phyloP scores from a whole-genome alignment of 1,140 invertebrate species.

The Octopus sinensis region DNA sequence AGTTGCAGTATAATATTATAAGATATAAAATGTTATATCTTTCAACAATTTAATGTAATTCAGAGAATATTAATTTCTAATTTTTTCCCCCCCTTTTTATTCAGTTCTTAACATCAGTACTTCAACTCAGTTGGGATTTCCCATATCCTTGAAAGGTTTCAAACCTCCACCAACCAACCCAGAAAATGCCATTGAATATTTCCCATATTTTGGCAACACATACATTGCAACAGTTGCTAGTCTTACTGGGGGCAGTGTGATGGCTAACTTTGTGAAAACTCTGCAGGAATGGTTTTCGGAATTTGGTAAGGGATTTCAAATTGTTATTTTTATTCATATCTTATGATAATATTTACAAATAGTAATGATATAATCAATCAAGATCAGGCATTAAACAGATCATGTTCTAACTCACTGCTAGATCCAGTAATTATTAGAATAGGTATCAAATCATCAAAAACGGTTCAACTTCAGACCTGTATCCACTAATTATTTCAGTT shows the following conservation, averaged over 20 bases:
- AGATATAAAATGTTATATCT: not conserved
- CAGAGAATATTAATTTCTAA: not conserved
- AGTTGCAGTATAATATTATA: not conserved
- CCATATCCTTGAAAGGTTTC: slow-evolving; percentile 54
- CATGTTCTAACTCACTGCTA: too few relatives aligned
- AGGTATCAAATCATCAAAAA: too few relatives aligned
- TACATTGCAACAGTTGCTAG: slow-evolving; percentile 81
- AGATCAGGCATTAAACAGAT: too few relatives aligned
- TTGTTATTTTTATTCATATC: too few relatives aligned
- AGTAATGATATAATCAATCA: too few relatives aligned
- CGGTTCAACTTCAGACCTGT: too few relatives aligned
- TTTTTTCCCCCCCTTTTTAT: slow-evolving; percentile 18
- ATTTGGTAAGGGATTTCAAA: slow-evolving; percentile 61
- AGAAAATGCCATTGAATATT: slow-evolving; percentile 65
- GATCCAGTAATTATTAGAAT: too few relatives aligned
- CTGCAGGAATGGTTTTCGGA: slow-evolving; percentile 78
- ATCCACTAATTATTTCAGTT: too few relatives aligned
- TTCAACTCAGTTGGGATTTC: slow-evolving; percentile 78
- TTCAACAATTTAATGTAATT: slow-evolving; percentile 4
- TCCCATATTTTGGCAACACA: slow-evolving; percentile 74
- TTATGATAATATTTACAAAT: too few relatives aligned
- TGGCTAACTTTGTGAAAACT: slow-evolving; percentile 77
- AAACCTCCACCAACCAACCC: slow-evolving; percentile 19
- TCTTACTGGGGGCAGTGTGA: slow-evolving; percentile 82
- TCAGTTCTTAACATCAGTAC: slow-evolving; percentile 83